phyloP scores from a whole-genome alignment of 2,797 vertebrate species.

The Cryptoprocta ferox region DNA sequence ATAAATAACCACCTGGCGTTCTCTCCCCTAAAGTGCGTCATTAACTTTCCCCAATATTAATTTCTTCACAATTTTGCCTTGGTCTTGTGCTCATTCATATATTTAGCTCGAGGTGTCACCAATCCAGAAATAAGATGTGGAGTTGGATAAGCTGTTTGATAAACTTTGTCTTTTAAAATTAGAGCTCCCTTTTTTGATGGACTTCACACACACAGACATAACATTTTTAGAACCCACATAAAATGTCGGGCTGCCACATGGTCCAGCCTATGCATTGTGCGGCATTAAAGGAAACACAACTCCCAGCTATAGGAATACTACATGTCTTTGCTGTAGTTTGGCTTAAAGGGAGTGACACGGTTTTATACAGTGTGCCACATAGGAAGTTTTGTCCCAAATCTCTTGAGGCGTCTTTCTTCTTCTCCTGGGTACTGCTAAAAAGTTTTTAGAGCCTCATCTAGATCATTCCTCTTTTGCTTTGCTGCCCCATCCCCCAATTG shows the following conservation, averaged over 20 bases:
- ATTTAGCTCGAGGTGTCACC: background rate
- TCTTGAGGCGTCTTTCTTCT: background rate
- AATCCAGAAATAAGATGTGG: constrained; percentile 19
- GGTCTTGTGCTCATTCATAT: background rate
- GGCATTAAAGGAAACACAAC: background rate
- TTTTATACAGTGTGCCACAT: background rate
- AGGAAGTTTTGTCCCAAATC: background rate
- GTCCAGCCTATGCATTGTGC: background rate
- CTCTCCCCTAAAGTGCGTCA: background rate
- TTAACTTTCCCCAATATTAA: constrained; percentile 6
- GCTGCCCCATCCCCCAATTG: background rate
- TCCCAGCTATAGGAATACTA: background rate
- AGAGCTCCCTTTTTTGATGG: background rate
- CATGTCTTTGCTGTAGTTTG: background rate
- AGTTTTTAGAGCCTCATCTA: background rate
- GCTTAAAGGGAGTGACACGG: background rate
- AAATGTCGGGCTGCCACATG: background rate
- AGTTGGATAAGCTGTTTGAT: constrained; percentile 7
- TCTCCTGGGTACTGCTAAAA: background rate
- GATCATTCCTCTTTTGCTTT: background rate
- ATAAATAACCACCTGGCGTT: background rate
- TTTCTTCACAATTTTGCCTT: constrained; percentile 18
- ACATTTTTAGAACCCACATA: background rate
- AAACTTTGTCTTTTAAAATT: constrained; percentile 41
- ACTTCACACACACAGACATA: background rate